phyloP scores from a whole-genome alignment of 2,888 invertebrate species.

The Orchestes rusci region DNA sequence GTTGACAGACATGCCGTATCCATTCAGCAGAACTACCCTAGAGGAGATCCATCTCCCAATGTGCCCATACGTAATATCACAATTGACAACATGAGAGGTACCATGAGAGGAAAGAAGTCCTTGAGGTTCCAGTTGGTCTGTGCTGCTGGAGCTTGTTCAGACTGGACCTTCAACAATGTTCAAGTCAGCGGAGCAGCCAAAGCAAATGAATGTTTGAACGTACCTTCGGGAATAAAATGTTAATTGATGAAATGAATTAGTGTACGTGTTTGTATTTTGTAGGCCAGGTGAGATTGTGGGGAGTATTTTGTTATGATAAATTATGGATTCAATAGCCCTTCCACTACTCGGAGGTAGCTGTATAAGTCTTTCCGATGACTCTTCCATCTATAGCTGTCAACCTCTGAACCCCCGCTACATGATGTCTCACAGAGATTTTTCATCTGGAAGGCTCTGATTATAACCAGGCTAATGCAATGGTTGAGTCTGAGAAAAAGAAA shows the following conservation, averaged over 20 bases:
- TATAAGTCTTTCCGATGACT: too few relatives aligned
- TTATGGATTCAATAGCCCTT: too few relatives aligned
- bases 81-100: constrained; percentile 21
- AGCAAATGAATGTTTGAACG: constrained; percentile 17
- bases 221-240: constrained; percentile 23
- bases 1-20: constrained; percentile 22
- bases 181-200: constrained; percentile 16
- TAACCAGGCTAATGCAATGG: constrained; percentile 19
- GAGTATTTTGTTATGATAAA: too few relatives aligned
- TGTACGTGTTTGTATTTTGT: too few relatives aligned
- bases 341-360: too few relatives aligned
- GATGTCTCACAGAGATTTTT: constrained; percentile 22
- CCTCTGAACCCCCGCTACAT: constrained; percentile 18
- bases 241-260: too few relatives aligned
- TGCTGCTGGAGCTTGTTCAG: constrained; percentile 24
- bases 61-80: constrained; percentile 25
- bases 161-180: constrained; percentile 26
- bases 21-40: constrained; percentile 26
- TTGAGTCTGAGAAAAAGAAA: constrained; percentile 14
- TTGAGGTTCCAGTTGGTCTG: constrained; percentile 22
- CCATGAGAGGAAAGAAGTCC: constrained; percentile 18
- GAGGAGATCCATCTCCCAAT: constrained; percentile 23
- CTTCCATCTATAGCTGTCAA: neutral
- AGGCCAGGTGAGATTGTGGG: too few relatives aligned
- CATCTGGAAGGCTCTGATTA: constrained; percentile 5